Evolutionary conservation across 2,888 invertebrate species (phyloP), one percentile per base, ranked within the genome.

Genomic region (Myopa tessellatipennis): DNA sequence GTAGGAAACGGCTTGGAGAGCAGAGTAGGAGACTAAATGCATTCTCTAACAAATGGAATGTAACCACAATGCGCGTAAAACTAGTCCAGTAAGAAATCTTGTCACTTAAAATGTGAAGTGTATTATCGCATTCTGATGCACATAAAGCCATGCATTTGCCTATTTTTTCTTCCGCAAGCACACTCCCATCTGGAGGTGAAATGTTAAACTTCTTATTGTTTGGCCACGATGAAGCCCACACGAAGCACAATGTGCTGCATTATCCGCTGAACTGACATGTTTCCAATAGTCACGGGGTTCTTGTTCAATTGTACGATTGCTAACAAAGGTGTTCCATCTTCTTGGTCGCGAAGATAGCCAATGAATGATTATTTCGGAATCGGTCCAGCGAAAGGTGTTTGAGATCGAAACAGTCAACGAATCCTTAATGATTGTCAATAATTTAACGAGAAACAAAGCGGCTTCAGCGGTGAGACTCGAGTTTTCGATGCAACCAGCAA

Each of bases 301-400:
- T 14, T 80, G 72, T 26, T 77, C 76, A 10, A 80, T 79, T 6
- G 77, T 81, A 2, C 80, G 40, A 45, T 82, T 82, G 65, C 78
- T 77, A 0, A 80, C 77, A 55, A 81, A 82, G 6, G 79, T 78
- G n/a, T 73, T 76, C 81, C 80, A 81, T 14, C 76, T 79, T 38
- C 79, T 61, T 1, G 79, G 81, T 5, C 79, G 80, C 50, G 73
- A 74, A 0, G 79, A 78, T 1, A 85, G 69, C 85, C 86, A 86
- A 58, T 80, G 79, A 0, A 86, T 74, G 3, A 83, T 83, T 8
- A 86, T 83, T 18, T 81, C 82, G 0, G 85, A 86, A 76, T 87
- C 86, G 4, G 83, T 81, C 81, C 79, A 82, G 38, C 78, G 77
- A 12, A 72, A 61, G 12, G 74, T 76, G 34, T 34, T 72, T 2